Conservation (phyloP, 2,113 vertebrate genomes). For the Forbesichthys papilliferus region DNA sequence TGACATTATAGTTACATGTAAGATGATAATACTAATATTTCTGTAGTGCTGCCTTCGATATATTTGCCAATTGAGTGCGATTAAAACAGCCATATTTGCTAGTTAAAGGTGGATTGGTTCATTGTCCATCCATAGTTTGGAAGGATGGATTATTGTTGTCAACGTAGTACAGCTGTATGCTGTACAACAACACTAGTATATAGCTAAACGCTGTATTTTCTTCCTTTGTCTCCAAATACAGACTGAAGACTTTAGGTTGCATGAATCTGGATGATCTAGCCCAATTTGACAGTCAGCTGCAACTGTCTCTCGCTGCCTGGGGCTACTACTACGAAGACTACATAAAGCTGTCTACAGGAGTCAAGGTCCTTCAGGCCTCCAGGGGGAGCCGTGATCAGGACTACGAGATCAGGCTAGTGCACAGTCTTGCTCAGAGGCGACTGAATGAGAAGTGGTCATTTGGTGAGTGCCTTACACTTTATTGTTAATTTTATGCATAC, state of each 20-base stretch:
- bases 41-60: too few relatives aligned
- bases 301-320: slow-evolving; percentile 78
- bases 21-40: too few relatives aligned
- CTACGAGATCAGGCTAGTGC: slow-evolving; percentile 80
- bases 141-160: too few relatives aligned
- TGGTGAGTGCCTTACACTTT: slow-evolving; percentile 60
- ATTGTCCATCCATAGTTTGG: too few relatives aligned
- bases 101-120: too few relatives aligned
- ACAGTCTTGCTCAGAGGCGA: slow-evolving; percentile 77
- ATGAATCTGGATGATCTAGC: slow-evolving; percentile 79
- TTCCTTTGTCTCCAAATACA: slow-evolving; percentile 31
- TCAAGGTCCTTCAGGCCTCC: slow-evolving; percentile 76
- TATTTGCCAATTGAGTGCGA: neutral
- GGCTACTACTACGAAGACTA: slow-evolving; percentile 83
- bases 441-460: slow-evolving; percentile 83
- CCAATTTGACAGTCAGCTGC: slow-evolving; percentile 78
- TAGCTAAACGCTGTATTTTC: slow-evolving; percentile 5
- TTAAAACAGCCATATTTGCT: neutral
- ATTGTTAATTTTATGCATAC: neutral
- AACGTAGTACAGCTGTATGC: neutral
- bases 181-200: neutral
- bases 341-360: slow-evolving; percentile 77
- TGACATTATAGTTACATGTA: too few relatives aligned
- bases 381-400: slow-evolving; percentile 76
- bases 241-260: slow-evolving; percentile 78